These are phyloP conservation scores for Alces alces DNA, from an alignment of 2,113 vertebrate species.

Conservation along the genomic window DNA sequence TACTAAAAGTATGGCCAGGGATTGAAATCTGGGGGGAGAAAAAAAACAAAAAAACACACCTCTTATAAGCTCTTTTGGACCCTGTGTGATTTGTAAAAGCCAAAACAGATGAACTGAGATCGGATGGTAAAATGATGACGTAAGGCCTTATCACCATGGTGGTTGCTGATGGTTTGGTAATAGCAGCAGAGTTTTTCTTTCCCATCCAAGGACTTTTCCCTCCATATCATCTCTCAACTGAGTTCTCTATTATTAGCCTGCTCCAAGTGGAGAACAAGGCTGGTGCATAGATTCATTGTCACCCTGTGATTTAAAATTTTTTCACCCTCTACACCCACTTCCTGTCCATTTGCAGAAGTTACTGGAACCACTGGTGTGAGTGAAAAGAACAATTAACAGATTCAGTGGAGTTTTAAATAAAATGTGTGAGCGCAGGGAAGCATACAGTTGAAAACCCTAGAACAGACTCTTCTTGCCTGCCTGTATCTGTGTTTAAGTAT, in stretches of 20 bases:
- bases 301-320: not conserved
- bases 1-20: not conserved
- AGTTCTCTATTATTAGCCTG: not conserved
- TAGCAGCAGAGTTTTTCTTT: not conserved
- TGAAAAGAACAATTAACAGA: not conserved
- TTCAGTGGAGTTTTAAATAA: not conserved
- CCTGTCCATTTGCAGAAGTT: not conserved
- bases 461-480: not conserved
- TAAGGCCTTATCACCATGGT: not conserved
- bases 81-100: not conserved
- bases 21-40: not conserved
- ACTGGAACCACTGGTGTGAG: not conserved
- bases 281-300: not conserved
- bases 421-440: not conserved
- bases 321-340: not conserved
- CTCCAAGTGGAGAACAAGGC: not conserved
- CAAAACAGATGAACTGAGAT: not conserved
- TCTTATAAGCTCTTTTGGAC: rapidly evolving
- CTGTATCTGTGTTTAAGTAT: not conserved
- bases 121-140: not conserved
- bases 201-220: not conserved
- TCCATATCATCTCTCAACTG: not conserved
- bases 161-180: too few species aligned
- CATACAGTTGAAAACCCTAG: not conserved
- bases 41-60: not conserved